Percentiles rank a stretch among this genome's conserved stretches.
phyloP scores from a whole-genome alignment of 1,140 invertebrate genomes.

The Eupristina koningsbergeri region DNA sequence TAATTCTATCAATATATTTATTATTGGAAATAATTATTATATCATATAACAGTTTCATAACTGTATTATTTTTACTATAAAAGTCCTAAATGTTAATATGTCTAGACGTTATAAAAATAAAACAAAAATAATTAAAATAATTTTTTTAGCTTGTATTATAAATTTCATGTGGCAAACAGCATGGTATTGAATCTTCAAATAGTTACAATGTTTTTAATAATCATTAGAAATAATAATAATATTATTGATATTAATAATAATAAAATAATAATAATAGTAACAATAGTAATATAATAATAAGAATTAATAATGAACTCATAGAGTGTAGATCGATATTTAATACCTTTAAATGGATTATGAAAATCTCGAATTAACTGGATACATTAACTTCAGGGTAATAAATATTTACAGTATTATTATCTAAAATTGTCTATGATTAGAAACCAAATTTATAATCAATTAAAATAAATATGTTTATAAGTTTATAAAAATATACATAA shows the following conservation, averaged over 20 bases:
- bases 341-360: too few relatives aligned
- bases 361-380: too few relatives aligned
- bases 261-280: too few relatives aligned
- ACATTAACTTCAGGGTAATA: conserved; percentile 13
- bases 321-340: too few relatives aligned
- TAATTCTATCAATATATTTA: not conserved
- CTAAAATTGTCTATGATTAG: not conserved
- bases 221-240: not conserved
- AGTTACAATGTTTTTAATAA: not conserved
- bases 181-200: not conserved
- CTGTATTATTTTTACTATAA: not conserved
- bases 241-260: too few relatives aligned
- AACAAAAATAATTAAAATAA: not conserved
- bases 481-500: not conserved
- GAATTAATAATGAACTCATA: not conserved
- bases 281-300: too few relatives aligned
- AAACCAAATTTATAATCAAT: conserved; percentile 4
- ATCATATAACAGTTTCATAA: too few relatives aligned
- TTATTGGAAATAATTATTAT: not conserved
- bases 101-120: not conserved
- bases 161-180: not conserved
- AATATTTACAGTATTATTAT: conserved; percentile 27
- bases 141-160: not conserved
- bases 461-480: conserved; percentile 10
- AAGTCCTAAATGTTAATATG: not conserved